These are phyloP conservation scores for Goniozus legneri DNA, from an alignment of 1,140 invertebrate species.

Conservation along the genomic window DNA sequence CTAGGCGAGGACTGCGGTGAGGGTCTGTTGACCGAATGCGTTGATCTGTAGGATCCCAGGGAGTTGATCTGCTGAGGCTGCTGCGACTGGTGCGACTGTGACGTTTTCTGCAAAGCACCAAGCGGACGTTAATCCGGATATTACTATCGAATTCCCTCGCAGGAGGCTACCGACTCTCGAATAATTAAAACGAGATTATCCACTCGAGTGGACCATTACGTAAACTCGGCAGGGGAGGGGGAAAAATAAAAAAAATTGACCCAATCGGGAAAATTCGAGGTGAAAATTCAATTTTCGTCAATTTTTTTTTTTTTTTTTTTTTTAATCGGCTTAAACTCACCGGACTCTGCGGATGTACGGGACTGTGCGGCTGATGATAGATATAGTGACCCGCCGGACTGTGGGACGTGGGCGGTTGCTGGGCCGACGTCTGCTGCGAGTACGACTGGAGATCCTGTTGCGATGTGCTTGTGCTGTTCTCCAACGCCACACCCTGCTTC, in stretches of 20 bases:
- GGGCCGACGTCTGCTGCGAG: slow-evolving; percentile 38
- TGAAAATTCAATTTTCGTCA: too few species aligned
- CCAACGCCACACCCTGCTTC: slow-evolving; percentile 60
- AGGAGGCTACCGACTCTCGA: too few species aligned
- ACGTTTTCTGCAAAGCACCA: slow-evolving; percentile 37
- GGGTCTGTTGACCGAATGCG: slow-evolving; percentile 56
- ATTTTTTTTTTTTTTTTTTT: background rate
- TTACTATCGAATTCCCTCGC: too few species aligned
- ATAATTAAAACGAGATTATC: too few species aligned
- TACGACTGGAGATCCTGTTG: slow-evolving; percentile 51
- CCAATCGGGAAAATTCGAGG: too few species aligned
- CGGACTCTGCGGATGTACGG: slow-evolving; percentile 48
- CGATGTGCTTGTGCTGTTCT: slow-evolving; percentile 58
- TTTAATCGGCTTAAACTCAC: slow-evolving; percentile 42
- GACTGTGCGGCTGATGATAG: slow-evolving; percentile 50
- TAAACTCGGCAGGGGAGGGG: too few species aligned
- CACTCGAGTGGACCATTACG: too few species aligned
- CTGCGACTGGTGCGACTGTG: slow-evolving; percentile 30
- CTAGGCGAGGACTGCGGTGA: slow-evolving; percentile 60
- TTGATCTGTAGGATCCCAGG: slow-evolving; percentile 55
- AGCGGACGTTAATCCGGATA: background rate
- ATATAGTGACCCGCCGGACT: slow-evolving; percentile 47
- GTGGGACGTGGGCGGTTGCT: slow-evolving; percentile 53
- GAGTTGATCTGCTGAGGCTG: slow-evolving; percentile 46
- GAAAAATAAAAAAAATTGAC: too few species aligned